Evolutionary conservation across 2,113 vertebrate genomes (phyloP).

Genomic region (Ctenomys sociabilis): DNA sequence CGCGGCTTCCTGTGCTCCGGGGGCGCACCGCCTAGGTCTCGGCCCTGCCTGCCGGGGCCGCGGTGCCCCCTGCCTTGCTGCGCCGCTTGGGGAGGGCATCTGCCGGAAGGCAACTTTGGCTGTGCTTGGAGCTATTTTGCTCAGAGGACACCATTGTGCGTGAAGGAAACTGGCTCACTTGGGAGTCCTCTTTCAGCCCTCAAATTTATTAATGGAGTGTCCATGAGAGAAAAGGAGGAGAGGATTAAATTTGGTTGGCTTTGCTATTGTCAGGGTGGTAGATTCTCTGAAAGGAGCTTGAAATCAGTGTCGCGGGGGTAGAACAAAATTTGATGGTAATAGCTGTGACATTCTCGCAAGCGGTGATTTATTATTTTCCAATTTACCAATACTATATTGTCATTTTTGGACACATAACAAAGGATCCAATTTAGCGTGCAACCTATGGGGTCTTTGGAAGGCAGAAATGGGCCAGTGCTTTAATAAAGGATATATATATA

Average conservation of each 20-base stretch:
- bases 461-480: constrained; percentile 41
- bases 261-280: background rate
- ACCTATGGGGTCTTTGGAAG: constrained; percentile 25
- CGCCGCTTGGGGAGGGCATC: constrained; percentile 9
- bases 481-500: background rate
- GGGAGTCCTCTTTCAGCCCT: constrained; percentile 23
- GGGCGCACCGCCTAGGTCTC: background rate
- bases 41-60: background rate
- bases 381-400: constrained; percentile 4
- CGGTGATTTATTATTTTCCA: constrained; percentile 56
- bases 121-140: background rate
- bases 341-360: constrained; percentile 34
- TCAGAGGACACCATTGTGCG: constrained; percentile 17
- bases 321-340: constrained; percentile 17
- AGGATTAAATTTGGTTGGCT: background rate
- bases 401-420: constrained; percentile 61
- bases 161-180: constrained; percentile 27
- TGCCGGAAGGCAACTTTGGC: constrained; percentile 36
- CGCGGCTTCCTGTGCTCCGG: background rate
- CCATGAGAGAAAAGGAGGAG: constrained; percentile 22
- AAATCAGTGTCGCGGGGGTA: background rate
- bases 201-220: constrained; percentile 59
- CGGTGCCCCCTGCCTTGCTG: background rate
- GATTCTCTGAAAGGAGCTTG: constrained; percentile 14
- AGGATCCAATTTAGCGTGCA: constrained; percentile 29